Conservation (phyloP, 2,113 vertebrate genomes). For the Nannobrachium achirus region DNA sequence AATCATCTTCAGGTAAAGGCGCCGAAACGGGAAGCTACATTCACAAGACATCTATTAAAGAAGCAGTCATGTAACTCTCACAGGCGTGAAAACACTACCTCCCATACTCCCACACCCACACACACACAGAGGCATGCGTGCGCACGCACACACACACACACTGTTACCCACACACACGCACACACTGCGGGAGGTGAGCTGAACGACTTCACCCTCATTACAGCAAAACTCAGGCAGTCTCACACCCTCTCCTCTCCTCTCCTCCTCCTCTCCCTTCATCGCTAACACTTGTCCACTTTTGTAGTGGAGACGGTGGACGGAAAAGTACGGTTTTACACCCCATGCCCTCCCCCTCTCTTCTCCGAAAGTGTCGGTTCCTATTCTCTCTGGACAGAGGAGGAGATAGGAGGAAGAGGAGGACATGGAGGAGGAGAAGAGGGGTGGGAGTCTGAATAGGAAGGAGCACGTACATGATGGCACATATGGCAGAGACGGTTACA, state of each 20-base stretch:
- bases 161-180: not conserved
- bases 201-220: constrained; percentile 66
- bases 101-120: not conserved
- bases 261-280: constrained; percentile 37
- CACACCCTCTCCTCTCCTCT: not conserved
- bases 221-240: constrained; percentile 33
- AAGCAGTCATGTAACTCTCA: constrained; percentile 49
- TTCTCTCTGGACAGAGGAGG: constrained; percentile 52
- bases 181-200: constrained; percentile 59
- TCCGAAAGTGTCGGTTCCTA: constrained; percentile 64
- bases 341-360: constrained; percentile 16
- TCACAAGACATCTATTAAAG: constrained; percentile 50
- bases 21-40: constrained; percentile 21
- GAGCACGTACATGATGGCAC: not conserved
- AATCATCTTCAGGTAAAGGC: constrained; percentile 25
- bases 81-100: constrained; percentile 18
- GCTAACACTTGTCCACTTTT: constrained; percentile 50
- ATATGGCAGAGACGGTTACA: constrained; percentile 53
- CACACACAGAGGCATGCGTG: constrained; percentile 38
- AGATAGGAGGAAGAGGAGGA: constrained; percentile 39
- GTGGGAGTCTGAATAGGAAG: not conserved
- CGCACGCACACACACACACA: not conserved
- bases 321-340: constrained; percentile 53
- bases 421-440: not conserved
- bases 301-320: constrained; percentile 47